Base-by-base conservation (phyloP, 2,797 vertebrate genomes). In the Scleropages formosus region DNA sequence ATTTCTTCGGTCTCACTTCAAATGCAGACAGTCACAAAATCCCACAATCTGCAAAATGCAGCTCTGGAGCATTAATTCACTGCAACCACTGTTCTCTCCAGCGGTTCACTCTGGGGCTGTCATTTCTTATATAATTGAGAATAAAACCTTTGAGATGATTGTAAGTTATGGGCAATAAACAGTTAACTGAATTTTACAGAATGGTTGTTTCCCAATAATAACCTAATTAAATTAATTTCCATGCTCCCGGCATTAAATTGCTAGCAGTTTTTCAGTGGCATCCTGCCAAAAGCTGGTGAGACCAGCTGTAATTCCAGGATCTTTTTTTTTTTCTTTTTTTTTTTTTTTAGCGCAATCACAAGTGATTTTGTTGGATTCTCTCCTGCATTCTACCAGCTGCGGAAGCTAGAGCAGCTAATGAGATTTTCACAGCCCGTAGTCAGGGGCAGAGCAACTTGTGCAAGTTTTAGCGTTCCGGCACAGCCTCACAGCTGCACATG, bases 231-330 rank as follows among this genome's bases (percentile, higher is more conserved):
- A 53, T 70, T 27, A 27, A 56, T 56, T 53, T 70, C 22, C 24
- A 16, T 39, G 27, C 12, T 27, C 24, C 53, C 70, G 68, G 49
- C 49, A 56, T 56, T 22, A 53, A 70, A 27, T 70, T 70, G 49
- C 13, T 20, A 24, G 24, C 51, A 27, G 68, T 56, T 70, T 70
- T 31, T 53, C 26, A 70, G 39, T 56, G 68, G 67, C 15, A 53
- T n/a, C 26, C 16, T 70, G 68, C 20, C 24, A 56, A 10, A 46
- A 26, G 11, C 47, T 68, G 66, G 59, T n/a, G 16, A 61, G 59
- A 4, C 2, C 59, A 61, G 59, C 15, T 61, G 59, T 18, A 18
- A 20, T n/a, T 18, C 15, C n/a, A 16, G 20, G 59, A 61, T 18
- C 15, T 8, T 20, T n/a, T n/a, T n/a, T n/a, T n/a, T n/a, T n/a